A percentile compares a stretch with the other conserved stretches of the same genome.
phyloP scores from a whole-genome alignment of 1,140 invertebrate species.

The Amphibalanus amphitrite region DNA sequence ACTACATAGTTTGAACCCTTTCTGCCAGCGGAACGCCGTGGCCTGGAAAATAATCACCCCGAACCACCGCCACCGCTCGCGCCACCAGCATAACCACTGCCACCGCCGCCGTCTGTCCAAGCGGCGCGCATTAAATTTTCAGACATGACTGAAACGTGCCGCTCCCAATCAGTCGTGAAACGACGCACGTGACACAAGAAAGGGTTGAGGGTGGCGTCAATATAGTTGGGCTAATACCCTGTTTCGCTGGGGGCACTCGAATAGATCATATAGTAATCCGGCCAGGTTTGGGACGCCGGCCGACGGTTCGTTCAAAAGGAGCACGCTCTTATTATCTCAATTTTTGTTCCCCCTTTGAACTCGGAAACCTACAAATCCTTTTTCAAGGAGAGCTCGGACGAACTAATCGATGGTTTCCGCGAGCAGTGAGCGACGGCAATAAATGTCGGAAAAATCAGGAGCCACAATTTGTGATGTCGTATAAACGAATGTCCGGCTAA shows the following conservation, averaged over 20 bases:
- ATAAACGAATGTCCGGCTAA: no score
- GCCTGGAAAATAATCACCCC: neutral
- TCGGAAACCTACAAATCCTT: neutral
- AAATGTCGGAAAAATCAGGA: no score
- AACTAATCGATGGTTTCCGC: neutral
- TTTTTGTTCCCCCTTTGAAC: neutral
- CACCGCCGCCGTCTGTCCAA: neutral
- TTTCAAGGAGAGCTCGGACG: neutral
- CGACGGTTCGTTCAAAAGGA: neutral
- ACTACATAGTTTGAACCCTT: no score
- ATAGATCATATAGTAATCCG: neutral
- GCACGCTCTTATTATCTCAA: neutral
- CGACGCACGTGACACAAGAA: neutral
- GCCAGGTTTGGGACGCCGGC: neutral
- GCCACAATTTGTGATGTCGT: no score
- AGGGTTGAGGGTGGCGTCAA: slow-evolving; percentile 1
- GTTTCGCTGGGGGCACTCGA: neutral
- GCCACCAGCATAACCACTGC: no score
- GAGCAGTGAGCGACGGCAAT: no score
- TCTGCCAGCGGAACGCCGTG: neutral
- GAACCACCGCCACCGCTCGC: no score
- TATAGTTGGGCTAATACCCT: neutral
- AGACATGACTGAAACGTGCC: slow-evolving; percentile 1
- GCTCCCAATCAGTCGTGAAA: neutral
- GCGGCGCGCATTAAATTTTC: neutral